These are phyloP conservation scores for Hycleus cichorii DNA, from an alignment of 1,140 invertebrate species.

Conservation along the genomic window DNA sequence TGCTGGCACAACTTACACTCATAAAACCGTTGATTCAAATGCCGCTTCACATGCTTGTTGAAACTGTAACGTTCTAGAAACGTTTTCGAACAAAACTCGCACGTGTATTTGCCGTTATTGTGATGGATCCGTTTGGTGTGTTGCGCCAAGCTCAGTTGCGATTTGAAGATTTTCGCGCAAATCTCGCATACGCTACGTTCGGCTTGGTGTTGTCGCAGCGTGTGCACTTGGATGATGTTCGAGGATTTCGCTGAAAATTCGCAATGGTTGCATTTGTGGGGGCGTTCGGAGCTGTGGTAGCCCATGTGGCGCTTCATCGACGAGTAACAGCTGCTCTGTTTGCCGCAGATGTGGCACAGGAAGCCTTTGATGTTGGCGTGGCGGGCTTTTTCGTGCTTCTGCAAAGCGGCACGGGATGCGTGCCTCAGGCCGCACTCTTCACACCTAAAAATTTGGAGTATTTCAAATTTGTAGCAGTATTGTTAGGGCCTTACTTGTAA, in stretches of 20 bases:
- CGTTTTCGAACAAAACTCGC: constrained; percentile 30
- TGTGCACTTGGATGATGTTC: constrained; percentile 17
- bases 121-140: constrained; percentile 17
- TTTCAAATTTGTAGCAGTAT: no score
- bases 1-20: constrained; percentile 18
- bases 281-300: constrained; percentile 10
- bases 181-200: constrained; percentile 16
- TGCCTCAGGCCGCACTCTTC: constrained; percentile 7
- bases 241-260: constrained; percentile 15
- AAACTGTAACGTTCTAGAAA: constrained; percentile 29
- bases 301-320: constrained; percentile 19
- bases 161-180: constrained; percentile 19
- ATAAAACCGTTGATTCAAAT: constrained; percentile 14
- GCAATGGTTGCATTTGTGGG: constrained; percentile 17
- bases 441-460: constrained; percentile 7
- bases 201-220: constrained; percentile 12
- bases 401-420: constrained; percentile 15
- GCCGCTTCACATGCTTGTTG: constrained; percentile 25
- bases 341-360: constrained; percentile 19
- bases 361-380: constrained; percentile 15
- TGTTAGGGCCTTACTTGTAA: no score
- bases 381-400: constrained; percentile 19
- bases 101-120: constrained; percentile 18
- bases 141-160: constrained; percentile 15
- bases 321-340: constrained; percentile 20